Evolutionary conservation across 2,888 invertebrate species (phyloP), one percentile per base, ranked within the genome.

Genomic region (Drosophila flavopinicola): DNA sequence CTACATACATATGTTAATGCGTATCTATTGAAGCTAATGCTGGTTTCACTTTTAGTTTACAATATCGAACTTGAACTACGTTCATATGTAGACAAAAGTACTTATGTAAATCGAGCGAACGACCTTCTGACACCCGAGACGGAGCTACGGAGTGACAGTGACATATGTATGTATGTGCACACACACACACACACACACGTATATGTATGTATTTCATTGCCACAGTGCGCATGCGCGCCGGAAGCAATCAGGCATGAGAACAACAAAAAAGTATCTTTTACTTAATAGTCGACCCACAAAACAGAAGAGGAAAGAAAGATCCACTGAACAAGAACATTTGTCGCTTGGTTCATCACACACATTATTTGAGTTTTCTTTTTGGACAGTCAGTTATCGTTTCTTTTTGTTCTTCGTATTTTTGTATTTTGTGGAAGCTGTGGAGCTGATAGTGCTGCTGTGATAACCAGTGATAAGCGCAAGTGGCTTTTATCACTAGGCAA

Each of bases 51-150:
- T 11, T 29, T 30, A 29, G 33, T 24, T 41, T 9, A 10, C 11
- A 23, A 29, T 24, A 44, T 23, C 29, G 48, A 47, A 58, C 47
- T 41, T 24, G 25, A 39, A 58, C 49, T 49, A n/a, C n/a, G n/a
- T n/a, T n/a, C n/a, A n/a, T n/a, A n/a, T n/a, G 57, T 42, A 13
- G 5, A 37, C 27, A 44, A 48, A 68, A 35, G 44, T 44, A 41
- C 37, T 66, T 71, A 66, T 70, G 72, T 66, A 70, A 71, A 73
- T 73, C 13, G 41, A 61, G 49, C 44, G 48, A 73, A 41, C 74
- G 74, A 71, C 74, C 71, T 71, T 71, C 74, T 71, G 71, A 73
- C 68, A 71, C 57, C 49, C 68, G 11, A 56, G 32, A 45, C 68
- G 24, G 11, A 48, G 32, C 29, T 29, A 35, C 11, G 30, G 47